Evolutionary conservation across 2,113 vertebrate genomes (phyloP).

Genomic region (Vulpes ferrilata): DNA sequence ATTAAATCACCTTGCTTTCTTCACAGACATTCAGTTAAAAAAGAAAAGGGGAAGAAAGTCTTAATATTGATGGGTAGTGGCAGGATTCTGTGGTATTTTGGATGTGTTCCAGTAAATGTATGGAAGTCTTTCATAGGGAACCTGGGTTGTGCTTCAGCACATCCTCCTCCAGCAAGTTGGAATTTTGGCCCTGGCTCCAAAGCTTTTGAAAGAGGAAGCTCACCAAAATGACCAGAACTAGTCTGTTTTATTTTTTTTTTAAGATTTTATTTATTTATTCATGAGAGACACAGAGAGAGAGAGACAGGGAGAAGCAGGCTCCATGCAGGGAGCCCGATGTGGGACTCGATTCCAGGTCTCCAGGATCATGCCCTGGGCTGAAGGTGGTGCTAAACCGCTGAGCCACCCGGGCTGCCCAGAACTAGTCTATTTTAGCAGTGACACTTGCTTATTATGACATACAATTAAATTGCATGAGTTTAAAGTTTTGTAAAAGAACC

Average conservation of each 20-base stretch:
- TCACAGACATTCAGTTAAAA: constrained; percentile 16
- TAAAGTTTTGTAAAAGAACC: not conserved
- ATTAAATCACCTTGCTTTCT: constrained; percentile 51
- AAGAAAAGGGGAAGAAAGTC: not conserved
- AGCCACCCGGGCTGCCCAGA: not conserved
- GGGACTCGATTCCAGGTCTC: no score
- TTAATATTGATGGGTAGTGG: not conserved
- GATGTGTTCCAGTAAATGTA: not conserved
- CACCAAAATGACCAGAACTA: not conserved
- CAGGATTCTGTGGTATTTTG: not conserved
- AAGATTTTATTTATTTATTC: no score
- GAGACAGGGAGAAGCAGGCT: no score
- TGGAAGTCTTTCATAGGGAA: not conserved
- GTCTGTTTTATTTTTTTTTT: not conserved
- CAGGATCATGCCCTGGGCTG: no score
- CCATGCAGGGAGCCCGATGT: no score
- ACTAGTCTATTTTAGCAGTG: not conserved
- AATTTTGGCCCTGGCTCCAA: constrained; percentile 17
- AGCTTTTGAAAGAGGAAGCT: constrained; percentile 37
- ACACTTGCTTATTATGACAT: not conserved
- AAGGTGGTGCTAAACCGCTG: no score
- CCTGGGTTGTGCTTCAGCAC: not conserved
- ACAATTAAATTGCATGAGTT: not conserved
- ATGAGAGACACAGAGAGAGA: no score
- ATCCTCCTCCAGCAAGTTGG: not conserved